Conservation (phyloP, 64 coral and sea anemone species). For the Dendrophyllia cribrosa region DNA sequence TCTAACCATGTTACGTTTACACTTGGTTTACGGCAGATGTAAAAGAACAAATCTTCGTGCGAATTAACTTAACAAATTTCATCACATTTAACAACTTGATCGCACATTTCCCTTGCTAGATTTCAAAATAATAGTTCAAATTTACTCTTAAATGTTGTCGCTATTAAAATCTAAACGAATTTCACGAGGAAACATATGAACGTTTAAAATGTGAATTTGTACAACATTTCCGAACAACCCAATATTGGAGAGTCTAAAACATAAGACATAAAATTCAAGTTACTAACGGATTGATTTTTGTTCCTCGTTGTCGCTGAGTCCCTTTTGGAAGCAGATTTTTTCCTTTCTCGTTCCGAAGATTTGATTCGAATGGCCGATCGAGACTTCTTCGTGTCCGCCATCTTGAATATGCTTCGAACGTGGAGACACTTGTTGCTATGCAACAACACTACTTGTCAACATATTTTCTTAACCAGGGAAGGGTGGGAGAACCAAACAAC, state of each 20-base stretch:
- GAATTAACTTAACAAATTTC: too few species aligned
- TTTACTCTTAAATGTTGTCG: too few species aligned
- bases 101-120: too few species aligned
- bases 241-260: background rate
- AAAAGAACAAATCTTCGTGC: too few species aligned
- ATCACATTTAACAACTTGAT: too few species aligned
- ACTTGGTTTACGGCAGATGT: too few species aligned
- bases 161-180: too few species aligned
- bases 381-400: slow-evolving; percentile 70
- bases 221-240: background rate
- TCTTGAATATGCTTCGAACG: slow-evolving; percentile 35
- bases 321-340: slow-evolving; percentile 53
- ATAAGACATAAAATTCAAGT: background rate
- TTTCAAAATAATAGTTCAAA: too few species aligned
- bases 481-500: background rate
- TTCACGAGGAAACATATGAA: too few species aligned
- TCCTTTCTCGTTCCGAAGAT: slow-evolving; percentile 71
- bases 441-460: background rate
- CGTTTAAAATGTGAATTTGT: background rate
- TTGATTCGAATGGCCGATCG: slow-evolving; percentile 70
- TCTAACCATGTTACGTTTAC: too few species aligned
- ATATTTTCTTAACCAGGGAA: background rate
- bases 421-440: slow-evolving; percentile 61
- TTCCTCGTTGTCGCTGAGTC: slow-evolving; percentile 27
- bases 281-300: slow-evolving; percentile 34